Evolutionary conservation across 2,888 invertebrate genomes (phyloP).

Genomic region (Drosophila basisetae): DNA sequence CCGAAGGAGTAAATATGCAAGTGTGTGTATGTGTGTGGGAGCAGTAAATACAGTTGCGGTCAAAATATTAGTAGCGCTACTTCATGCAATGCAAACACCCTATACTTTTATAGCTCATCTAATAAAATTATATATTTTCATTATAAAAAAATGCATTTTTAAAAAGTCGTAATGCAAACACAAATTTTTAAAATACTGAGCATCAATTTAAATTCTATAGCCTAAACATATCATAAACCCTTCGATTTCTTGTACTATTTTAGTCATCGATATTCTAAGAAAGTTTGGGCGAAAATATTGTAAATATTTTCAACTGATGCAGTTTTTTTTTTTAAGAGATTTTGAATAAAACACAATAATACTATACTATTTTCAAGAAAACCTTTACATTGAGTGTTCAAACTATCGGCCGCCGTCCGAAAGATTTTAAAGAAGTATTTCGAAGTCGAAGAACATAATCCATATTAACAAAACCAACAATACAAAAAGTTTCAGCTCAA

Average conservation of each 20-base stretch:
- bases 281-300: not conserved
- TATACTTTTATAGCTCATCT: not conserved
- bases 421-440: not conserved
- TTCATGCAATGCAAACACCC: not conserved
- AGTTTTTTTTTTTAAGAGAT: not conserved
- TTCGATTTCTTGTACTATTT: not conserved
- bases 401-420: not conserved
- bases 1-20: conserved; percentile 13
- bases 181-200: too few species aligned
- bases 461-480: not conserved
- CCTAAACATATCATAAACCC: not conserved
- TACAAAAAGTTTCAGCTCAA: not conserved
- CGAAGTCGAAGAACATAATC: not conserved
- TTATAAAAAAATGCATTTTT: not conserved
- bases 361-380: too few species aligned
- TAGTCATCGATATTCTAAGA: not conserved
- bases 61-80: not conserved
- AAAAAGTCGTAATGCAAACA: not conserved
- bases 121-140: not conserved
- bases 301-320: not conserved
- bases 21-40: conserved; percentile 11
- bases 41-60: not conserved
- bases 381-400: not conserved
- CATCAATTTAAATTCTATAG: too few species aligned
- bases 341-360: not conserved